phyloP scores from a whole-genome alignment of 2,797 vertebrate species.

The Lophius americanus region DNA sequence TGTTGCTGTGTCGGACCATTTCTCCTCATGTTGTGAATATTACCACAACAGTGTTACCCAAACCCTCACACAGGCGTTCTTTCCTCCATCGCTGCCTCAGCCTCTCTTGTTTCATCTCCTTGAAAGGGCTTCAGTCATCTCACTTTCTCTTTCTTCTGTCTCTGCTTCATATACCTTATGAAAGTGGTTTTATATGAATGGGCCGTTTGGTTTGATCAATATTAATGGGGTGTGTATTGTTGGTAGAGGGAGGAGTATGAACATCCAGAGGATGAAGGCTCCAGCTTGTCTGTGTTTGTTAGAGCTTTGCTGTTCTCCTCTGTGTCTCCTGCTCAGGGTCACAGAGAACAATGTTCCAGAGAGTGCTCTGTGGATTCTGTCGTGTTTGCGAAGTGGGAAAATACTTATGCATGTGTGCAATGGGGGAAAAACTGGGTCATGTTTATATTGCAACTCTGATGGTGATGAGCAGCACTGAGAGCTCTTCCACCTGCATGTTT shows the following conservation, averaged over 20 bases:
- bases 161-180: slow-evolving; percentile 2
- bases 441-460: slow-evolving; percentile 33
- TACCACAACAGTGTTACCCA: slow-evolving; percentile 21
- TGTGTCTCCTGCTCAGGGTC: slow-evolving; percentile 31
- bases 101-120: slow-evolving; percentile 21
- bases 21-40: slow-evolving; percentile 4
- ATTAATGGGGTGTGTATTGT: slow-evolving; percentile 35
- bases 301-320: neutral
- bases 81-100: neutral
- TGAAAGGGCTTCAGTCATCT: slow-evolving; percentile 14
- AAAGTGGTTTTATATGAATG: slow-evolving; percentile 11
- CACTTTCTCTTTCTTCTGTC: slow-evolving; percentile 10
- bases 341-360: slow-evolving; percentile 17
- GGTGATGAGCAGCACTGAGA: slow-evolving; percentile 11
- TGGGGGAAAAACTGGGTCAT: slow-evolving; percentile 52
- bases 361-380: slow-evolving; percentile 18
- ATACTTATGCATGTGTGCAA: slow-evolving; percentile 8
- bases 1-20: neutral
- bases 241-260: slow-evolving; percentile 16
- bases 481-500: slow-evolving; percentile 23
- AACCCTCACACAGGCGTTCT: slow-evolving; percentile 15
- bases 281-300: slow-evolving; percentile 54
- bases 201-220: slow-evolving; percentile 36
- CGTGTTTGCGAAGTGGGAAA: slow-evolving; percentile 12
- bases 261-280: slow-evolving; percentile 32